Evolutionary conservation across 2,888 invertebrate species (phyloP).

Genomic region (Dicycla oo): DNA sequence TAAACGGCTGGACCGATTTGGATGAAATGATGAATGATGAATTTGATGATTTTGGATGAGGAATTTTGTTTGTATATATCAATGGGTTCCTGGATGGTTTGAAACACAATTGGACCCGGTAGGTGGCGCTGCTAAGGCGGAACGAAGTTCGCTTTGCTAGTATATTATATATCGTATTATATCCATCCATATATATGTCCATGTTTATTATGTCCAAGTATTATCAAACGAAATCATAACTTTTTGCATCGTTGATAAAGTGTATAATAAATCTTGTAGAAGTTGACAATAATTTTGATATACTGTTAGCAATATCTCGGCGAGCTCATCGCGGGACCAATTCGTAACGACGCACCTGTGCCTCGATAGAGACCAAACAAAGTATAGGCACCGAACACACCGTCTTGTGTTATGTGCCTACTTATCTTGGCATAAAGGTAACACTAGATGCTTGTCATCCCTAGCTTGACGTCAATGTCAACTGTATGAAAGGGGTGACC

Average conservation of each 20-base stretch:
- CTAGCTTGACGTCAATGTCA: conserved; percentile 23
- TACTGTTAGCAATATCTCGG: conserved; percentile 72
- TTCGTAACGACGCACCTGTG: conserved; percentile 79
- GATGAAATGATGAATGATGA: no score
- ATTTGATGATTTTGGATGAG: no score
- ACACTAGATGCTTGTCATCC: conserved; percentile 32
- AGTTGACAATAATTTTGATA: conserved; percentile 80
- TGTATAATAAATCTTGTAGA: conserved; percentile 73
- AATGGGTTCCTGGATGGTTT: no score
- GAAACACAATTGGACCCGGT: no score
- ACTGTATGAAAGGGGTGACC: neutral
- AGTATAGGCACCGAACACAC: conserved; percentile 18
- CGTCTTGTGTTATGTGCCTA: conserved; percentile 34
- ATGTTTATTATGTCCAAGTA: no score
- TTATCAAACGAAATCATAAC: conserved; percentile 37
- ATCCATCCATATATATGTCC: no score
- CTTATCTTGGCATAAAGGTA: conserved; percentile 35
- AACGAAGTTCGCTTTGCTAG: no score
- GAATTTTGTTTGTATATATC: no score
- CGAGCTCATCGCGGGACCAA: conserved; percentile 71
- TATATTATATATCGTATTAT: no score
- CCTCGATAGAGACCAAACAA: conserved; percentile 63
- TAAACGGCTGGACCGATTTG: no score
- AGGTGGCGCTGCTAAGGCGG: no score
- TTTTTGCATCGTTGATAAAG: conserved; percentile 53